Evolutionary conservation across 2,888 invertebrate species (phyloP).

Genomic region (Chaitophorus viminalis): DNA sequence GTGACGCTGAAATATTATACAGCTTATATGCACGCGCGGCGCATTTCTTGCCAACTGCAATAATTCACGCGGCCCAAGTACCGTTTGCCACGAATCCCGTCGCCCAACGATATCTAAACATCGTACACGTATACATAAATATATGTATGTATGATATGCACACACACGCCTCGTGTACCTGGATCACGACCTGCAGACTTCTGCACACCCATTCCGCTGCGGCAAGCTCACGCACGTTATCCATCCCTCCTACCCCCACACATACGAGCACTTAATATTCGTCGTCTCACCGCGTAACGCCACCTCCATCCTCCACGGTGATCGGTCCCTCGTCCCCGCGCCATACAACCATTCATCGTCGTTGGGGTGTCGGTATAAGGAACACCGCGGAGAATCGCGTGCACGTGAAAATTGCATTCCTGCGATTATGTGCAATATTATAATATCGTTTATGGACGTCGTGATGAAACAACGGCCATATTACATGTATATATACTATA

Average conservation of each 20-base stretch:
- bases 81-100: conserved; percentile 45
- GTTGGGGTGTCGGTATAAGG: no score
- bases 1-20: conserved; percentile 56
- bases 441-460: no score
- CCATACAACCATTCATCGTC: no score
- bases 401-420: not conserved
- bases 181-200: no score
- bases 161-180: not conserved
- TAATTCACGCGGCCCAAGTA: conserved; percentile 41
- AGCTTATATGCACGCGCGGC: conserved; percentile 46
- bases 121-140: not conserved
- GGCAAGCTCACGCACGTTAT: not conserved
- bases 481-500: no score
- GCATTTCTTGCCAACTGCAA: conserved; percentile 42
- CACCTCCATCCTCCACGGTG: not conserved
- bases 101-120: not conserved
- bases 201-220: no score
- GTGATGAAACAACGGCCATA: no score
- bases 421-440: not conserved
- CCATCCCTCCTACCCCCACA: not conserved
- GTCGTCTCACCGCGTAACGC: not conserved
- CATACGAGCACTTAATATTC: not conserved
- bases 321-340: no score
- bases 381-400: not conserved
- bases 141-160: no score